Base-by-base conservation (phyloP, 2,113 vertebrate genomes). In the Galeopterus variegatus region DNA sequence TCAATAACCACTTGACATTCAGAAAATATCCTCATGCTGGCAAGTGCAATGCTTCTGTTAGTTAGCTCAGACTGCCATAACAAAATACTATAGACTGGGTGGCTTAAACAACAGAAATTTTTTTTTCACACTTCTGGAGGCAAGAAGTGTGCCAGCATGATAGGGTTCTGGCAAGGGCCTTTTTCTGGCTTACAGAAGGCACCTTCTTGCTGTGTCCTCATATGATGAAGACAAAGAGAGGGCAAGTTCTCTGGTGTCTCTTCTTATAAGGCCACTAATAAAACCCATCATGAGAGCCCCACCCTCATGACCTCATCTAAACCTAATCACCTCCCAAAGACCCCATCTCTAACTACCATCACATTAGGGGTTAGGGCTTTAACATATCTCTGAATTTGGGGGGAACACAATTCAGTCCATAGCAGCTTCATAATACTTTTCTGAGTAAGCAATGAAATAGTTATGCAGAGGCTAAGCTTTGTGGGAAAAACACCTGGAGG, bases 1-100 rank as follows among this genome's bases (percentile, higher is more conserved):
- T 93, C 82, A 93, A 81, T 80, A 95, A 56, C 56, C 81, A 76
- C 70, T 94, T 94, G 82, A 88, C 92, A 93, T 91, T 96, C 81
- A 62, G 76, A 91, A 97, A 91, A 69, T 31, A 48, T 90, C 41
- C 33, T 87, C 56, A n/a, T 56, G 19, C 41, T 73, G 33, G 67
- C 8, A 60, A 79, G 18, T 33, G 18, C 87, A 96, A 45, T 52
- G 52, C n/a, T 90, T 86, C 58, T 83, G 60, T 45, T 45, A 52
- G 69, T 85, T 54, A 67, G 24, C 13, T 83, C 56, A n/a, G 56
- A 31, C 33, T 79, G 9, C 36, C 67, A n/a, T 52, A 50, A 72
- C 36, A 56, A 86, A 91, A 88, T 13, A 45, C 31, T 33, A 36
- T 5, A 82, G 67, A 75, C 18, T 13, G 7, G 36, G 36, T 41